phyloP scores from a whole-genome alignment of 1,140 invertebrate species.

The Trigoniulus corallinus region DNA sequence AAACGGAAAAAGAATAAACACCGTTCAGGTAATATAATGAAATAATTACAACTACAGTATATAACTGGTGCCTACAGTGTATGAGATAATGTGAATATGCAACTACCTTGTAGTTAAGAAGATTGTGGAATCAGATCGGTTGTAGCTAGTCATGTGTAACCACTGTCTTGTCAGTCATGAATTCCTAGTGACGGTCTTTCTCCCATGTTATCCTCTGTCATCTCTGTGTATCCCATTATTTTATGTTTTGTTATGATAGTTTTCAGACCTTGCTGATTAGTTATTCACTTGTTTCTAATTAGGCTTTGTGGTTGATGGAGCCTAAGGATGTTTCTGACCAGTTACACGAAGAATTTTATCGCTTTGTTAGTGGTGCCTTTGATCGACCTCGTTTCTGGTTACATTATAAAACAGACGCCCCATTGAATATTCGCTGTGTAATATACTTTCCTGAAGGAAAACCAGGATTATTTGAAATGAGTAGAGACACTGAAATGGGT shows the following conservation, averaged over 20 bases:
- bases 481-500: slow-evolving; percentile 57
- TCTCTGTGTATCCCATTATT: no score
- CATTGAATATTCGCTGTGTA: slow-evolving; percentile 73
- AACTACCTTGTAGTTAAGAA: no score
- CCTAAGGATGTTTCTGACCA: slow-evolving; percentile 68
- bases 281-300: slow-evolving; percentile 22
- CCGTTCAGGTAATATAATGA: slow-evolving; percentile 43
- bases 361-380: slow-evolving; percentile 66
- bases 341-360: slow-evolving; percentile 81
- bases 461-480: slow-evolving; percentile 64
- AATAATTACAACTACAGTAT: no score
- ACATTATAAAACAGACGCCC: slow-evolving; percentile 76
- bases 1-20: slow-evolving; percentile 72
- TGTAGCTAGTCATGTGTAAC: no score
- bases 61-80: no score
- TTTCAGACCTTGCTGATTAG: not conserved
- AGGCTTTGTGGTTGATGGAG: slow-evolving; percentile 87
- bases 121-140: no score
- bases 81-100: no score
- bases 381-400: slow-evolving; percentile 67
- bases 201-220: no score
- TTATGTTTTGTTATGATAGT: slow-evolving; percentile 2
- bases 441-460: slow-evolving; percentile 84
- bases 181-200: no score
- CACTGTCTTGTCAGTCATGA: no score